Conservation (phyloP, 2,888 invertebrate genomes). For the Brachylomia viminalis region DNA sequence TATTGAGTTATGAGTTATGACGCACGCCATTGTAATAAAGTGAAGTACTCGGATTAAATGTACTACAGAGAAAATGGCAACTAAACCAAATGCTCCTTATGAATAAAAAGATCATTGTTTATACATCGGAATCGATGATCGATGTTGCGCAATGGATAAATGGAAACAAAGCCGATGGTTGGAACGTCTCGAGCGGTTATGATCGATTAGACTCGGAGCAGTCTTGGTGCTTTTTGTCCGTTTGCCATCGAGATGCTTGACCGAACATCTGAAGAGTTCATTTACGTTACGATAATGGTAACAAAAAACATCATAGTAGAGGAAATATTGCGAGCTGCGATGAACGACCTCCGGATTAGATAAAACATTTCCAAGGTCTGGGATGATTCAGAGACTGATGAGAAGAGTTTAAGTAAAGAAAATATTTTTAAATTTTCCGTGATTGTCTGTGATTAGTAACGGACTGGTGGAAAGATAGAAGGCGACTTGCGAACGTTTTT, state of each 20-base stretch:
- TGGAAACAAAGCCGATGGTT: constrained; percentile 74
- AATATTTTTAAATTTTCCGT: constrained; percentile 32
- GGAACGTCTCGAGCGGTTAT: constrained; percentile 74
- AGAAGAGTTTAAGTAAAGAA: constrained; percentile 38
- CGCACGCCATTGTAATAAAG: constrained; percentile 42
- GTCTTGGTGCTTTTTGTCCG: constrained; percentile 72
- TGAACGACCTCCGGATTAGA: constrained; percentile 61
- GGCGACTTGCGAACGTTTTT: constrained; percentile 3
- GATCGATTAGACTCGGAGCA: constrained; percentile 78
- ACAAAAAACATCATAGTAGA: constrained; percentile 63
- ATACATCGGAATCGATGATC: constrained; percentile 53
- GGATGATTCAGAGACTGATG: constrained; percentile 23
- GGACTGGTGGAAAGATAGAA: constrained; percentile 15
- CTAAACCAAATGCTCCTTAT: constrained; percentile 41
- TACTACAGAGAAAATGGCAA: constrained; percentile 43
- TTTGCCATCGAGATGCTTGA: constrained; percentile 71
- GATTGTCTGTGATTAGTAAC: constrained; percentile 21
- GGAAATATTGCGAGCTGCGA: constrained; percentile 54
- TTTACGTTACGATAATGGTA: constrained; percentile 68
- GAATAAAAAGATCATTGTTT: constrained; percentile 60
- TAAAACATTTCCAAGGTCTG: constrained; percentile 56
- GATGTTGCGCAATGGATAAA: constrained; percentile 78
- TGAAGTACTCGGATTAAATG: constrained; percentile 31
- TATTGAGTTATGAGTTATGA: constrained; percentile 59
- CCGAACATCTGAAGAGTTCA: constrained; percentile 75